Evolutionary conservation across 2,888 invertebrate genomes (phyloP).

Genomic region (Trachelus troglodyta): DNA sequence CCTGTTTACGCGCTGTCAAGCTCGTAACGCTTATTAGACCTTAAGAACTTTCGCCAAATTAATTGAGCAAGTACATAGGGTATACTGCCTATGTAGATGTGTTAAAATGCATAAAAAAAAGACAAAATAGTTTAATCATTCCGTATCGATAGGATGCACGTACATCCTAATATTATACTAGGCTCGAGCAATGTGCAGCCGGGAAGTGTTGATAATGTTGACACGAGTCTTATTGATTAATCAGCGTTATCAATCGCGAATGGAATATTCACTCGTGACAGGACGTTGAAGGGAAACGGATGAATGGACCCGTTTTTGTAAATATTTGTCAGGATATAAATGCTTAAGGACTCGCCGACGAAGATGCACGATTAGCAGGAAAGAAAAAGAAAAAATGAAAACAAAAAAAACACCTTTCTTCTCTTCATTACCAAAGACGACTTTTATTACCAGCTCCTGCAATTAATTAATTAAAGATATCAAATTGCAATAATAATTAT

Average conservation of each 20-base stretch:
- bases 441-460: constrained; percentile 1
- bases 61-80: not conserved
- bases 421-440: constrained; percentile 15
- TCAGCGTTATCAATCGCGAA: not conserved
- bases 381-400: not conserved
- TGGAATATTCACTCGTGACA: not conserved
- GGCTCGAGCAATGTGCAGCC: not conserved
- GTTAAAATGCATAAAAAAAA: not conserved
- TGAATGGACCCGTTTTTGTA: not conserved
- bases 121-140: not conserved
- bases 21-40: not conserved
- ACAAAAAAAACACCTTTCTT: not conserved
- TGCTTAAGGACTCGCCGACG: not conserved
- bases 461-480: constrained; percentile 22
- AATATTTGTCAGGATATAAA: not conserved
- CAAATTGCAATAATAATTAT: constrained; percentile 28
- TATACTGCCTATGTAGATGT: not conserved
- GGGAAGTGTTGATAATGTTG: not conserved
- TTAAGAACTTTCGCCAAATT: not conserved
- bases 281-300: not conserved
- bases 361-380: not conserved
- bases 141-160: not conserved
- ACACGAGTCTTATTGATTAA: not conserved
- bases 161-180: not conserved
- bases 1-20: not conserved